Percentiles rank a stretch among this genome's conserved stretches.
These are phyloP conservation scores for Tympanoctomys barrerae DNA, from an alignment of 2,797 vertebrate species.

Conservation along the genomic window DNA sequence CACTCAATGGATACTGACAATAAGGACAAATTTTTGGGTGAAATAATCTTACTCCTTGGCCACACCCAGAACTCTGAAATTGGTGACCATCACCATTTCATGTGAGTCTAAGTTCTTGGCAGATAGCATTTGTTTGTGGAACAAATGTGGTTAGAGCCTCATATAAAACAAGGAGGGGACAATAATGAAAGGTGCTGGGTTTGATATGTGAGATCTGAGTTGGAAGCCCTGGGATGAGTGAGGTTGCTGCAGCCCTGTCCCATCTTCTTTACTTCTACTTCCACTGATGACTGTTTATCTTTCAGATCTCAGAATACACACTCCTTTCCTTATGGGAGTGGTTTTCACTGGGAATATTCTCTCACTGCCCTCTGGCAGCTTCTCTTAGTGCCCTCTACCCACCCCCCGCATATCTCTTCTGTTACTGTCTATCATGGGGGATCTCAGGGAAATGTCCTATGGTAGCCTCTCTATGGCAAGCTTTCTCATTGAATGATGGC, in stretches of 20 bases:
- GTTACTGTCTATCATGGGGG: not conserved
- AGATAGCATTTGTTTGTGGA: not conserved
- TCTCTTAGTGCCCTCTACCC: not conserved
- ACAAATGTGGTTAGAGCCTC: too few relatives aligned
- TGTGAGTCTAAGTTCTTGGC: not conserved
- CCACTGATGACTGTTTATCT: too few relatives aligned
- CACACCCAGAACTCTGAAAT: not conserved
- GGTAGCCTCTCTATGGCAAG: not conserved
- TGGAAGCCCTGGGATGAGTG: not conserved
- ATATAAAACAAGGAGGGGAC: not conserved
- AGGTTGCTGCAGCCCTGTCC: rapidly evolving
- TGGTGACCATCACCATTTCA: not conserved
- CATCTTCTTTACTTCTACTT: too few relatives aligned
- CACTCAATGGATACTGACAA: not conserved
- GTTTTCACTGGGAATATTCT: not conserved
- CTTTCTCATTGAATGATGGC: not conserved
- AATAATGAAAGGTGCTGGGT: not conserved
- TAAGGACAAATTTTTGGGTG: not conserved
- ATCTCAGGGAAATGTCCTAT: rapidly evolving
- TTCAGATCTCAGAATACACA: not conserved
- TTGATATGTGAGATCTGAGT: rapidly evolving
- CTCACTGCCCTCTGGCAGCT: too few relatives aligned
- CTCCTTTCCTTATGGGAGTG: too few relatives aligned
- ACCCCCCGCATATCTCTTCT: not conserved
- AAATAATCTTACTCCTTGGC: not conserved